Evolutionary conservation across 2,113 vertebrate species (phyloP), one percentile per base, ranked within the genome.

Genomic region (Corythaeola cristata): DNA sequence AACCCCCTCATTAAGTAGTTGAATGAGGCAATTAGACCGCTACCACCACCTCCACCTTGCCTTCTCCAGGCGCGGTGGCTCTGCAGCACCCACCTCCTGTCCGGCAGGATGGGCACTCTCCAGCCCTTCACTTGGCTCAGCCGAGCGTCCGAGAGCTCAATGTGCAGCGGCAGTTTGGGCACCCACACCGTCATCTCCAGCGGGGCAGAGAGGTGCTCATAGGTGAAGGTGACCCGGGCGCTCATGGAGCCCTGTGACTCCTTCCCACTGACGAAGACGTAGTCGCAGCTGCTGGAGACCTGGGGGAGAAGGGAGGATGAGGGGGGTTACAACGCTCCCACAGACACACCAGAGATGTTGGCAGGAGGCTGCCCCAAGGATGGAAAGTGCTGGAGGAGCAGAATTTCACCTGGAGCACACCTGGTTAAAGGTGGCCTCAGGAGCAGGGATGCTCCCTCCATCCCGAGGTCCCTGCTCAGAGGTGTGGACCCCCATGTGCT

Each of bases 151-250:
- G 99, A 99, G 5, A 99, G 99, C 87, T 99, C 99, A 32, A 99
- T 98, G 97, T 98, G 98, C 85, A 99, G 98, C 2, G 99, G 99
- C 60, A 99, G 98, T 55, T 99, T 99, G 97, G 99, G 99, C 73
- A 99, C 99, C 99, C 99, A 99, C 71, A 99, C 99, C 0, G 99
- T 99, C 97, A 99, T 98, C 97, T 99, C 99, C 98, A 99, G 98
- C 0, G 98, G 98, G 5, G 99, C 99, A 20, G 97, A 99, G 91
- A 99, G 98, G 91, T 99, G 98, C 92, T 99, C 99, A 2, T 99
- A 99, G 98, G 98, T 99, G 98, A 99, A 99, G 96, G 99, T 99
- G 88, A 99, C 99, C 39, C 99, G 97, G 62, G 99, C 99, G 0
- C 98, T 99, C 99, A 99, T 99, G 95, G 99, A 99, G 62, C 99